Base-by-base conservation (phyloP, 2,113 vertebrate species). In the Jacana jacana region DNA sequence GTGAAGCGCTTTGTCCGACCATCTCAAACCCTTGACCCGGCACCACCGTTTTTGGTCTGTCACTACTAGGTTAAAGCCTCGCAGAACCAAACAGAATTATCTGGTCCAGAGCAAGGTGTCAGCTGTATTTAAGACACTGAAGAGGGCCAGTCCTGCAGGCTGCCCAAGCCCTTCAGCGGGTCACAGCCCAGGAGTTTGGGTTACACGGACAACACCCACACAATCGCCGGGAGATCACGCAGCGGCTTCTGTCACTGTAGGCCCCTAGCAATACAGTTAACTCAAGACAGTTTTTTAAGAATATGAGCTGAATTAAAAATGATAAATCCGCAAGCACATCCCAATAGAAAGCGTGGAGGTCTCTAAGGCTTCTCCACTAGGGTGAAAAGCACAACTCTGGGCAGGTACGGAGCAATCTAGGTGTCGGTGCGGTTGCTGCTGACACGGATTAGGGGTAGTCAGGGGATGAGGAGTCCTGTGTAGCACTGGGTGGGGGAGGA, bases 251-350 rank as follows among this genome's bases (percentile, higher is more conserved):
- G 17, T 8, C 78, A 35, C 33, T 84, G 65, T 71, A 2, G 4
- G n/a, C 25, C 39, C 2, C 2, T 2, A 42, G 65, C 2, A 1
- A 48, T 1, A 39, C 17, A 79, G 44, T 31, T 75, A 18, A 70
- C 33, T 77, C 10, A 17, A 40, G 39, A 40, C 1, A 2, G n/a
- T 49, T 39, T n/a, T 91, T 93, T 22, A 57, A 61, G 79, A 80
- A 61, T 6, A 81, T 3, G 7, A 86, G 7, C 30, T 57, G 15
- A 33, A 65, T 40, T 19, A 73, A 65, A 81, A 88, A 86, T 73
- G 12, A 49, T 11, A 86, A 92, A 86, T 30, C 63, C 37, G 54
- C 22, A 77, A 77, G 19, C 40, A 48, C 35, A 35, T n/a, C 28
- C 46, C 63, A 49, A 1, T 42, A 52, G 7, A 76, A 91, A 89